These are phyloP conservation scores for Cheilosia scutellata DNA, from an alignment of 2,888 invertebrate species.

Conservation along the genomic window DNA sequence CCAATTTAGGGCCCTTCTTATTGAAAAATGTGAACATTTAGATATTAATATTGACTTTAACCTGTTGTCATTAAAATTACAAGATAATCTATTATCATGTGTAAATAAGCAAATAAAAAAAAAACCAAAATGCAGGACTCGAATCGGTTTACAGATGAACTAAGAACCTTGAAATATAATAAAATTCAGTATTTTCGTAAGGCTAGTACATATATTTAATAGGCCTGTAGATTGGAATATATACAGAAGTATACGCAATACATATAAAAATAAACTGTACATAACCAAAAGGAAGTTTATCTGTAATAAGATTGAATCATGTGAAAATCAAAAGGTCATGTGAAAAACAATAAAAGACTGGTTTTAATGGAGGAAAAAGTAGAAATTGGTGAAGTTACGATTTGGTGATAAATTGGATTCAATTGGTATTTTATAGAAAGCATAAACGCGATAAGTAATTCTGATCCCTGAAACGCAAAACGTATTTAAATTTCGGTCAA, in stretches of 20 bases:
- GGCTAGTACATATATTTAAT: slow-evolving; percentile 15
- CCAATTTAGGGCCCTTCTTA: slow-evolving; percentile 9
- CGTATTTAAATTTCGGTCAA: no score
- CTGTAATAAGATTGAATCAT: background rate
- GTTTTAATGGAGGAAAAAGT: background rate
- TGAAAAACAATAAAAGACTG: background rate
- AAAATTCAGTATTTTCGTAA: slow-evolving; percentile 32
- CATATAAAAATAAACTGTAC: no score
- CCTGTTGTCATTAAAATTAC: background rate
- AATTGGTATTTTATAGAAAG: background rate
- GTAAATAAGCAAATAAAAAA: background rate
- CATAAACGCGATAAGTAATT: no score
- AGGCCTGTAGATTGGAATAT: no score
- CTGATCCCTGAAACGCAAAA: no score
- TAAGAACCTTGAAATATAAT: slow-evolving; percentile 18
- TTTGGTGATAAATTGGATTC: background rate
- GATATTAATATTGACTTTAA: background rate
- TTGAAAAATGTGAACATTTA: slow-evolving; percentile 15
- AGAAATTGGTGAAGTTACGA: background rate
- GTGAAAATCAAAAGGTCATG: background rate
- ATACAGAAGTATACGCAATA: no score
- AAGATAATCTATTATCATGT: background rate
- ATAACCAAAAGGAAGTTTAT: no score
- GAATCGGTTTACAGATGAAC: slow-evolving; percentile 9
- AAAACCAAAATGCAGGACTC: slow-evolving; percentile 1